Evolutionary conservation across 2,113 vertebrate species (phyloP).

Genomic region (Circaetus cinerascens): DNA sequence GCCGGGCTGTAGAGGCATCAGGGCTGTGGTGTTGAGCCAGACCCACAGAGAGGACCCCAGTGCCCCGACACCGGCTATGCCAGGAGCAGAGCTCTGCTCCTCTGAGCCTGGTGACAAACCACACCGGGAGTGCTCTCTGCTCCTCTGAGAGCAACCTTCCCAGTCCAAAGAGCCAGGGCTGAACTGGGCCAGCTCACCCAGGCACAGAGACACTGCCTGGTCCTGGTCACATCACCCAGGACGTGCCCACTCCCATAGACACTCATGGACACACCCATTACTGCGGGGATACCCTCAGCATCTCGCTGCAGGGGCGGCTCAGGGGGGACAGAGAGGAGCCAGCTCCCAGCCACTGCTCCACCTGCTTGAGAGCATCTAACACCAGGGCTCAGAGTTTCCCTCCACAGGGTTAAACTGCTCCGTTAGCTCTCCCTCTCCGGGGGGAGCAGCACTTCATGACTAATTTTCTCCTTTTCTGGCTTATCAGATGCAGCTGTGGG

Average conservation of each 20-base stretch:
- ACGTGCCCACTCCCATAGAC: accelerated
- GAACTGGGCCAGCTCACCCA: neutral
- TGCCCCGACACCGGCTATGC: accelerated
- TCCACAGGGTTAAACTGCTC: neutral
- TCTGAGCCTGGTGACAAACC: neutral
- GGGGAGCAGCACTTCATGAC: neutral
- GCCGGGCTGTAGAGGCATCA: too few relatives aligned
- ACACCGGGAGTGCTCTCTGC: accelerated
- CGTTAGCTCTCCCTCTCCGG: neutral
- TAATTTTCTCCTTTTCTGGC: neutral
- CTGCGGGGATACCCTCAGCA: accelerated
- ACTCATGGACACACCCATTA: accelerated
- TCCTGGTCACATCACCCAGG: neutral
- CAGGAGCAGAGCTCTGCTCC: neutral
- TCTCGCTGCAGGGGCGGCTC: neutral
- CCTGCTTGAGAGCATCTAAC: accelerated
- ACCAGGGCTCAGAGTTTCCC: neutral
- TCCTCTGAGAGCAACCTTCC: neutral
- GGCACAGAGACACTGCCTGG: neutral
- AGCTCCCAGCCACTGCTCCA: accelerated
- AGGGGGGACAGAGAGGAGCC: neutral
- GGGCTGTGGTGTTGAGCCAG: neutral
- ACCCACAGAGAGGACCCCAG: too few relatives aligned
- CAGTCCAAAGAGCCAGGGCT: neutral
- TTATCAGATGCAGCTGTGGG: neutral